These are phyloP conservation scores for Lithosia quadra DNA, from an alignment of 2,888 invertebrate genomes.

Conservation along the genomic window DNA sequence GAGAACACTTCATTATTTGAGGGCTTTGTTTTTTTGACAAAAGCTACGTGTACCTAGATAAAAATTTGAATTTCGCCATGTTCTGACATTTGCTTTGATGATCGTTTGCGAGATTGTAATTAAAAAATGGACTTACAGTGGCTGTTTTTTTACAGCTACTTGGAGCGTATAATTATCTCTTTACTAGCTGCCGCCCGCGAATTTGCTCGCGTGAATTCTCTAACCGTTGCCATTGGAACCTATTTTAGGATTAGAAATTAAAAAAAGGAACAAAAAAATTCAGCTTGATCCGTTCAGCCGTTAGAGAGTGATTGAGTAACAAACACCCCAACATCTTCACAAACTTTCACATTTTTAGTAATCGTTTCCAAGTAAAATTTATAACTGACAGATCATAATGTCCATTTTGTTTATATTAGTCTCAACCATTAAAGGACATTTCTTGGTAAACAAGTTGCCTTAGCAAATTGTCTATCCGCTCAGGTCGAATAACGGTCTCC, in stretches of 20 bases:
- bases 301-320: too few species aligned
- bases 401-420: not conserved
- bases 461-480: not conserved
- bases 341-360: too few species aligned
- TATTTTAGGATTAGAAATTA: too few species aligned
- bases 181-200: too few species aligned
- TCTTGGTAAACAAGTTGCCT: not conserved
- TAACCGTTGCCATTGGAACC: too few species aligned
- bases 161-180: not conserved
- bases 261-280: too few species aligned
- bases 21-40: slow-evolving; percentile 36
- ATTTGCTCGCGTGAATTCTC: too few species aligned
- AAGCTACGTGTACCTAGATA: slow-evolving; percentile 16
- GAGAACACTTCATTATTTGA: slow-evolving; percentile 40
- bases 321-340: too few species aligned
- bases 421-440: not conserved
- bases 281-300: too few species aligned
- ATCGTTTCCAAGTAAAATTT: too few species aligned
- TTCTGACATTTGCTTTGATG: slow-evolving; percentile 11
- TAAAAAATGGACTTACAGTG: not conserved
- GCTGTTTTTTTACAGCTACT: not conserved
- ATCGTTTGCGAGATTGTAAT: slow-evolving; percentile 10
- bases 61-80: slow-evolving; percentile 20
- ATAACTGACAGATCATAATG: too few species aligned
- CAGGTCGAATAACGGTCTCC: not conserved